A percentile compares a stretch with the other conserved stretches of the same genome.
Conservation (phyloP, 2,888 invertebrate species). For the Polymixis flavicincta region DNA sequence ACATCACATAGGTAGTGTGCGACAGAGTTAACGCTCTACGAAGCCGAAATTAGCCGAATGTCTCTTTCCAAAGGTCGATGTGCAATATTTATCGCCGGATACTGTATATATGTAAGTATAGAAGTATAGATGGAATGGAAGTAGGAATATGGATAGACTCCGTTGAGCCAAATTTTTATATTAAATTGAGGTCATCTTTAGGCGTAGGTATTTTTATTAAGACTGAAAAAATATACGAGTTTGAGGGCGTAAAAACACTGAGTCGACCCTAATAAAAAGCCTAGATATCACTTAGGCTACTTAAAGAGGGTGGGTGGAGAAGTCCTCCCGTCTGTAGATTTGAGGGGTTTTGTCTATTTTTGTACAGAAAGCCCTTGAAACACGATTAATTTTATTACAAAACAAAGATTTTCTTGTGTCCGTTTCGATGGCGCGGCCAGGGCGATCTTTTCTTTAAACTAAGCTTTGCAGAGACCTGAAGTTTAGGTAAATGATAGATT, state of each 20-base stretch:
- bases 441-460: no score
- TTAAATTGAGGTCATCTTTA: conserved; percentile 12
- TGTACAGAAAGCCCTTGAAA: not conserved
- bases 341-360: not conserved
- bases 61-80: no score
- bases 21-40: no score
- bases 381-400: no score
- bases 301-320: no score
- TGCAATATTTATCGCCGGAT: no score
- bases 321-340: not conserved
- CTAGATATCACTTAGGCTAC: conserved; percentile 1
- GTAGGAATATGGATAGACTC: not conserved
- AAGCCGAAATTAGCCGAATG: no score
- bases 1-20: no score
- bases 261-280: conserved; percentile 18
- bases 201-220: conserved; percentile 4
- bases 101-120: no score
- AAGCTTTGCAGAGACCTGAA: no score
- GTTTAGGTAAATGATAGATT: not conserved
- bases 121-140: not conserved
- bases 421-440: no score
- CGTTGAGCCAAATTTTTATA: conserved; percentile 22
- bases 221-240: conserved; percentile 9
- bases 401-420: no score
- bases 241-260: conserved; percentile 4